Conservation (phyloP, 2,113 vertebrate species). For the Sander vitreus region DNA sequence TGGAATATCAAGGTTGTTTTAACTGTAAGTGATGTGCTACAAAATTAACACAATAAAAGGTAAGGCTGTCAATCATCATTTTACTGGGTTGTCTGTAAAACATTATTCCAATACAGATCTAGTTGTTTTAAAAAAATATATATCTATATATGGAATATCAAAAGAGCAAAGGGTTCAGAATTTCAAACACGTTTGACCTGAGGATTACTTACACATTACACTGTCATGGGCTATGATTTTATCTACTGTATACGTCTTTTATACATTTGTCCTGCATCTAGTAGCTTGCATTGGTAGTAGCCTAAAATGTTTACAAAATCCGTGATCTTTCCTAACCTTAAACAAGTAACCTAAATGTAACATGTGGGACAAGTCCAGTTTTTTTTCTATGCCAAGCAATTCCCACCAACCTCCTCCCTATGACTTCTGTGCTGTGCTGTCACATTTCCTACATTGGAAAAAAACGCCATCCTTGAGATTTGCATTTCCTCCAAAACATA, state of each 20-base stretch:
- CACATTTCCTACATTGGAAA: background rate
- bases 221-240: background rate
- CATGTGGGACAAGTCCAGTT: background rate
- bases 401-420: background rate
- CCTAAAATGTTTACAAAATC: background rate
- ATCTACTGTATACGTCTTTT: background rate
- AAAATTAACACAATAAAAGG: conserved; percentile 1
- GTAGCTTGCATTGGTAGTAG: background rate
- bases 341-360: background rate
- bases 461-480: too few species aligned
- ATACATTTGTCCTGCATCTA: background rate
- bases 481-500: background rate
- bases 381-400: background rate
- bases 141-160: background rate
- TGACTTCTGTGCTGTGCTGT: background rate
- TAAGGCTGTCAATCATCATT: conserved; percentile 24
- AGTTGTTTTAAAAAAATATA: background rate
- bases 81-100: background rate
- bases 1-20: conserved; percentile 20
- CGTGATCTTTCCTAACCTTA: background rate
- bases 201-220: background rate
- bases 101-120: background rate
- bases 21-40: conserved; percentile 30
- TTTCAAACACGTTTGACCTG: background rate
- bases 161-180: background rate